phyloP scores from a whole-genome alignment of 2,113 vertebrate species.

The Pardalotus punctatus region DNA sequence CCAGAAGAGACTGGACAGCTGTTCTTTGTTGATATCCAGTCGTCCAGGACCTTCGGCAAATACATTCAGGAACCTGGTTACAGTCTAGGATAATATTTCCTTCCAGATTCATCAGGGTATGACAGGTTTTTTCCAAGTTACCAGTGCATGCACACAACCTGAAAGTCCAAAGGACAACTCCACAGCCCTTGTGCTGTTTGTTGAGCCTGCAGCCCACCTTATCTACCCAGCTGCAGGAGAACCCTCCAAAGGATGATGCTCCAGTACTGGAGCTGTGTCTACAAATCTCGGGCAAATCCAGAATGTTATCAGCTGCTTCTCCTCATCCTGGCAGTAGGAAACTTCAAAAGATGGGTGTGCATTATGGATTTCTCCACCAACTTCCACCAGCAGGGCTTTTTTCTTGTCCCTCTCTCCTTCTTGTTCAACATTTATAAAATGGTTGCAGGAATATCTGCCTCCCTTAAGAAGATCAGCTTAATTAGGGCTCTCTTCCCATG shows the following conservation, averaged over 20 bases:
- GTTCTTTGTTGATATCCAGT: constrained; percentile 1
- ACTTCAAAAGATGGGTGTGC: background rate
- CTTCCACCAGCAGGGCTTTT: background rate
- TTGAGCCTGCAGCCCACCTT: background rate
- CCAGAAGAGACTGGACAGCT: background rate
- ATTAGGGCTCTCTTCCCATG: background rate
- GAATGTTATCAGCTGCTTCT: background rate
- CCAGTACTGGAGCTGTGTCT: background rate
- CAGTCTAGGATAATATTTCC: background rate
- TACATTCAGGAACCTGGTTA: background rate
- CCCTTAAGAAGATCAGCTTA: background rate
- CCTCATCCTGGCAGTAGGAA: background rate
- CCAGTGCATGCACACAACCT: background rate
- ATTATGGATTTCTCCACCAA: background rate
- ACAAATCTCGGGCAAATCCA: background rate
- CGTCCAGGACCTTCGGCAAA: background rate
- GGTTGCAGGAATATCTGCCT: background rate
- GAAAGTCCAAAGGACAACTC: background rate
- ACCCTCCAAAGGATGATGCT: background rate
- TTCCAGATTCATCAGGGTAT: background rate
- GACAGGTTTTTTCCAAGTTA: constrained; percentile 14
- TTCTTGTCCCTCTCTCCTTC: background rate
- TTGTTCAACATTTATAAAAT: background rate
- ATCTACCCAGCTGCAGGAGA: background rate
- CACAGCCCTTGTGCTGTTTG: background rate